Evolutionary conservation across 2,888 invertebrate genomes (phyloP).

Genomic region (Amblyjoppa fuscipennis): DNA sequence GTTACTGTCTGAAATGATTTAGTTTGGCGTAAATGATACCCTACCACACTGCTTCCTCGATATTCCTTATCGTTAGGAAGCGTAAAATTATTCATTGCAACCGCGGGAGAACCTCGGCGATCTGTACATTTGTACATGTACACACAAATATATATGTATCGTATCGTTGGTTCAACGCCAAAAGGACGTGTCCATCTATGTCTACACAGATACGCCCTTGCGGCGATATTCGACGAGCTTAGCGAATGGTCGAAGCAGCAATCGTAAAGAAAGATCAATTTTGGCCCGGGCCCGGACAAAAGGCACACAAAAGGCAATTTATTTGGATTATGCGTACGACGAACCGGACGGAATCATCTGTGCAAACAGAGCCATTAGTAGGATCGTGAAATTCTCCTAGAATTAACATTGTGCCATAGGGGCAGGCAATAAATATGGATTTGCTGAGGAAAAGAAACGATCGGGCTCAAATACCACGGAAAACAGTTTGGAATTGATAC

Average conservation of each 20-base stretch:
- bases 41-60: not conserved
- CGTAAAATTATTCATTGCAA: not conserved
- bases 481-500: not conserved
- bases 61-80: not conserved
- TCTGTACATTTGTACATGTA: not conserved
- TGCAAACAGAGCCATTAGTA: slow-evolving; percentile 71
- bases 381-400: slow-evolving; percentile 60
- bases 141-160: not conserved
- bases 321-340: slow-evolving; percentile 41
- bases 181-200: not conserved
- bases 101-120: not conserved
- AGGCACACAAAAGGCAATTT: slow-evolving; percentile 43
- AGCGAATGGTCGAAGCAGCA: slow-evolving; percentile 1
- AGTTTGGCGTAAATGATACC: no score
- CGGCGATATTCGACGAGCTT: not conserved
- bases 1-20: not conserved
- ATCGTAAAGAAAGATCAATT: slow-evolving; percentile 46
- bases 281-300: slow-evolving; percentile 18
- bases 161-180: not conserved
- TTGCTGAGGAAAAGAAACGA: slow-evolving; percentile 51
- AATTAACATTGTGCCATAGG: slow-evolving; percentile 33
- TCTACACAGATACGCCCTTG: not conserved
- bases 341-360: slow-evolving; percentile 66
- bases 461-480: not conserved
- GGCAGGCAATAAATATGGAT: slow-evolving; percentile 64